Evolutionary conservation across 1,140 invertebrate species (phyloP), one percentile per base, ranked within the genome.

Genomic region (Trichonephila inaurata): DNA sequence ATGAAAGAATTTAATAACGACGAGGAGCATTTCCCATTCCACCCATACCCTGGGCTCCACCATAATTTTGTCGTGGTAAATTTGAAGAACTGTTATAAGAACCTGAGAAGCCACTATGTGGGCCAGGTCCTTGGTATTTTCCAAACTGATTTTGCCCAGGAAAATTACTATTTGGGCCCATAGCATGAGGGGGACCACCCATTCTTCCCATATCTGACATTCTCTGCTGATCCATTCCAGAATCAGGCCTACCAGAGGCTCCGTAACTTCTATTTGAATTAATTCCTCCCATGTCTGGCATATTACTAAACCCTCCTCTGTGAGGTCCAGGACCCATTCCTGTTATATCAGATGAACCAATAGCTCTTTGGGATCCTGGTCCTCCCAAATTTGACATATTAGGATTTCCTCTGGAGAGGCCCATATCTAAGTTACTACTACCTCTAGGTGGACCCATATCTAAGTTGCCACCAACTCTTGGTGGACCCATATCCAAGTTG

Each of bases 11-110:
- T 92, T 61, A 92, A 87, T 92, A 92, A 19, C 90, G 90, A 12
- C 91, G 82, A 87, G 91, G 91, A 58, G 82, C 33, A 82, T 60
- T 18, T 14, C 91, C 91, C 64, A 91, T 85, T 69, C 89, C 89
- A 81, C 89, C 89, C 89, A 91, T 91, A 44, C 62, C 62, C 21
- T 83, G 90, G 4, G 44, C 7, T 64, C 81, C 81, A 40, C 90
- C 81, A 28, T 83, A 91, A 51, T 66, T 66, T 51, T 91, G 91
- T 18, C 91, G 89, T 28, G 44, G 60, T 62, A 92, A 58, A 87
- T 24, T 66, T 61, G 82, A n/a, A 40, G 72, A n/a, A 85, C 24
- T 82, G 44, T 85, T 85, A 64, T 87, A 92, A 40, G 91, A 87
- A 12, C 91, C 82, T 58, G 82, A 33, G 33, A 87, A 92, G 87